Evolutionary conservation across 2,113 vertebrate species (phyloP).

Genomic region (Callaeas wilsoni): DNA sequence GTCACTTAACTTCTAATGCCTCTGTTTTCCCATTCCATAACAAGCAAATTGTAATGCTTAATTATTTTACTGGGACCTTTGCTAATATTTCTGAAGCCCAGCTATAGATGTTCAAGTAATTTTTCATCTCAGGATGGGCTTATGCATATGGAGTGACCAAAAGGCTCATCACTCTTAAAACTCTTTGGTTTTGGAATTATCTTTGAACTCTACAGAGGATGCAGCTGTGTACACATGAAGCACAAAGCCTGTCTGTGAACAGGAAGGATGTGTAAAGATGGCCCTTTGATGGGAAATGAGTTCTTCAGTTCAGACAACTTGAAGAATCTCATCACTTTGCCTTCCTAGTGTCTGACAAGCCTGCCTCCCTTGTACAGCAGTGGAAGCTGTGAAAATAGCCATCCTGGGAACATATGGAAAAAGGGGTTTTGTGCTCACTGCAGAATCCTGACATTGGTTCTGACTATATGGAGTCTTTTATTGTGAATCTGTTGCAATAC

Average conservation of each 20-base stretch:
- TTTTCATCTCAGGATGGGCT: neutral
- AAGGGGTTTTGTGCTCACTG: neutral
- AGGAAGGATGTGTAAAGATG: neutral
- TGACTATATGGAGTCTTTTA: neutral
- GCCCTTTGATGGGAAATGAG: neutral
- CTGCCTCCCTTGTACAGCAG: accelerated
- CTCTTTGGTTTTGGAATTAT: neutral
- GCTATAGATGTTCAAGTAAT: neutral
- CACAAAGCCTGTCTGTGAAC: neutral
- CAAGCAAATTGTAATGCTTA: neutral
- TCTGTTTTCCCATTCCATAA: neutral
- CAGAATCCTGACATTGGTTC: neutral
- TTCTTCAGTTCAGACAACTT: neutral
- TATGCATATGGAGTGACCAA: neutral
- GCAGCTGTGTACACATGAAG: neutral
- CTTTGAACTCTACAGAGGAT: neutral
- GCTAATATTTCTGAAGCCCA: neutral
- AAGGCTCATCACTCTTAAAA: neutral
- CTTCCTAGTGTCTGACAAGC: neutral
- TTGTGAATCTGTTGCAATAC: neutral
- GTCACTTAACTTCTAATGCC: neutral
- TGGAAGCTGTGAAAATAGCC: neutral
- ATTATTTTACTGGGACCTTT: neutral
- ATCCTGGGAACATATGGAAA: neutral
- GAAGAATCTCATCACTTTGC: neutral